Evolutionary conservation across 2,888 invertebrate genomes (phyloP), one percentile per base, ranked within the genome.

Genomic region (Orchesella flavescens): DNA sequence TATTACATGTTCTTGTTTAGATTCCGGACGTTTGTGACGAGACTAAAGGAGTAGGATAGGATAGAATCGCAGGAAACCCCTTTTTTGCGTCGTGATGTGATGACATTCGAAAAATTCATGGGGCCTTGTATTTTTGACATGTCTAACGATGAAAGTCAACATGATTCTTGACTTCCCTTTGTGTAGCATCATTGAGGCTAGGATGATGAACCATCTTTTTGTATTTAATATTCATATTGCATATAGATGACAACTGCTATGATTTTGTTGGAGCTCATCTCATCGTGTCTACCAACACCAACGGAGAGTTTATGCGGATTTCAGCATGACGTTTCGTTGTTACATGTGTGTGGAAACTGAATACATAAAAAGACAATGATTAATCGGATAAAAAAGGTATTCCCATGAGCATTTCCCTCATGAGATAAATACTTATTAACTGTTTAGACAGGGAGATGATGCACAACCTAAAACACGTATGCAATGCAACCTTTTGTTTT

Each of bases 181-280:
- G 68, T 23, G 34, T 68, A 19, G 24, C 34, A 44, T 44, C 7
- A 44, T 9, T 9, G 44, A 44, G 7, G 57, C 66, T 24, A n/a
- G 49, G 55, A 76, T 57, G 66, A 55, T 43, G 43, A 57, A 44
- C 63, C 44, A 57, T 66, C 71, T 63, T 68, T 46, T 66, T 34
- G 43, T 21, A 66, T 73, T 81, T 75, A 81, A 75, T 75, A 81
- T 81, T 74, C 81, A 81, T 61, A 53, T 44, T 65, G 74, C 81
- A 69, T 81, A 59, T 24, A 34, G 66, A 81, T 81, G 75, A 81
- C 81, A 81, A 81, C 75, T 81, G 81, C 75, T 75, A 81, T 81
- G 81, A 75, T 81, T 81, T 75, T 68, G 65, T 59, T 80, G 53
- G 63, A 53, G 17, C 34, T 34, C 34, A 34, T 43, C 46, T 43